These are phyloP conservation scores for Panurus biarmicus DNA, from an alignment of 2,113 vertebrate species.

Conservation along the genomic window DNA sequence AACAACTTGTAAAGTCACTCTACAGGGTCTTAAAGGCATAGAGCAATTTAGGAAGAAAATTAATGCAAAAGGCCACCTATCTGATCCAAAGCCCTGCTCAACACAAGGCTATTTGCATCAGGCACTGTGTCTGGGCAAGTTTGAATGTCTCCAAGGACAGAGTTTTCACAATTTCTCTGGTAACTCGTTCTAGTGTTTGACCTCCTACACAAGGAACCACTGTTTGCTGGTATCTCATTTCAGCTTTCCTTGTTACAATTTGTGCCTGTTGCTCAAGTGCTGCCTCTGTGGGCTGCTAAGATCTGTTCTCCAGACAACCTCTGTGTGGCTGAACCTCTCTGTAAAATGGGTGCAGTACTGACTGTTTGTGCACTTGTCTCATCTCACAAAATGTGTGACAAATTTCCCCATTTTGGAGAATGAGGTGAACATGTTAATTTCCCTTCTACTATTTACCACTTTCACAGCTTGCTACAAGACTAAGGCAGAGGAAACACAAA, in stretches of 20 bases:
- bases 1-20: neutral
- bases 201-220: neutral
- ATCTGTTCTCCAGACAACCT: neutral
- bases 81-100: neutral
- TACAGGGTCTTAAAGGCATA: neutral
- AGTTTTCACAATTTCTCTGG: neutral
- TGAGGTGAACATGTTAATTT: neutral
- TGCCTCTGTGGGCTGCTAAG: neutral
- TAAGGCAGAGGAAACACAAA: neutral
- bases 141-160: neutral
- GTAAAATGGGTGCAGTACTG: neutral
- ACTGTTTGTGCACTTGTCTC: neutral
- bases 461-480: neutral
- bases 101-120: neutral
- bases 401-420: neutral
- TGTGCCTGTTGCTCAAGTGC: neutral
- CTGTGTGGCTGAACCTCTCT: neutral
- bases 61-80: neutral
- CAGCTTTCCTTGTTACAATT: neutral
- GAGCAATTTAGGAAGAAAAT: neutral
- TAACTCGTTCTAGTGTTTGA: neutral
- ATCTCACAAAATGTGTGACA: neutral
- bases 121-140: neutral
- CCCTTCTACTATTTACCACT: neutral
- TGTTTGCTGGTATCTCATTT: neutral